Conservation (phyloP, 2,797 vertebrate genomes). For the Steatocranus sp. region DNA sequence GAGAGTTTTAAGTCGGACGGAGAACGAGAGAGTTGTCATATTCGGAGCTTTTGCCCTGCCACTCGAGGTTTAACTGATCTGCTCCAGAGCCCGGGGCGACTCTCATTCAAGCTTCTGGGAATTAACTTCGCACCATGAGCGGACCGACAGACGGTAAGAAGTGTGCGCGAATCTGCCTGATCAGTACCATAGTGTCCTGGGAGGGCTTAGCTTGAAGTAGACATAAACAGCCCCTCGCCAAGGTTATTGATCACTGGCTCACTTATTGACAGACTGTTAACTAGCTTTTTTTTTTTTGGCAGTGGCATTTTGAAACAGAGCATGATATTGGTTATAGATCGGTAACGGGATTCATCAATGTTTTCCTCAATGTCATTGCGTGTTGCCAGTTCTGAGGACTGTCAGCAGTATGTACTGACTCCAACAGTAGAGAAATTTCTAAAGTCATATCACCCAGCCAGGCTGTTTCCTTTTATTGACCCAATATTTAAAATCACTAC, state of each 20-base stretch:
- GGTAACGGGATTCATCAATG: not conserved
- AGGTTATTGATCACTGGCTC: slow-evolving; percentile 33
- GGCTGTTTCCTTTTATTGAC: not conserved
- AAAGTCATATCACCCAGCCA: not conserved
- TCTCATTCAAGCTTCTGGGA: slow-evolving; percentile 3
- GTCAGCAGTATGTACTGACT: not conserved
- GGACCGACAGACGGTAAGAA: slow-evolving; percentile 57
- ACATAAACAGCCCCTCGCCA: slow-evolving; percentile 10
- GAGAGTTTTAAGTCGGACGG: slow-evolving; percentile 11
- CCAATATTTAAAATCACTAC: not conserved
- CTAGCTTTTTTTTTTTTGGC: not conserved
- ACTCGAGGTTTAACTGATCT: not conserved
- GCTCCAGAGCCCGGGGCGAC: not conserved
- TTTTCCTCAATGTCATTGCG: not conserved
- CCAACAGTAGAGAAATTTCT: not conserved
- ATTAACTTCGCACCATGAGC: slow-evolving; percentile 49
- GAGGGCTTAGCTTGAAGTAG: slow-evolving; percentile 32
- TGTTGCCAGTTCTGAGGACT: not conserved
- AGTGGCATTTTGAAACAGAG: not conserved
- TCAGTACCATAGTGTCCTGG: slow-evolving; percentile 24
- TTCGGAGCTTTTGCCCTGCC: not conserved
- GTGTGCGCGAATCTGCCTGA: not conserved
- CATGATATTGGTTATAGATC: not conserved
- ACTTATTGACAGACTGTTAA: slow-evolving; percentile 23
- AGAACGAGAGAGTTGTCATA: slow-evolving; percentile 18